These are phyloP conservation scores for Eleutherodactylus coqui DNA, from an alignment of 2,797 vertebrate species.

Conservation along the genomic window DNA sequence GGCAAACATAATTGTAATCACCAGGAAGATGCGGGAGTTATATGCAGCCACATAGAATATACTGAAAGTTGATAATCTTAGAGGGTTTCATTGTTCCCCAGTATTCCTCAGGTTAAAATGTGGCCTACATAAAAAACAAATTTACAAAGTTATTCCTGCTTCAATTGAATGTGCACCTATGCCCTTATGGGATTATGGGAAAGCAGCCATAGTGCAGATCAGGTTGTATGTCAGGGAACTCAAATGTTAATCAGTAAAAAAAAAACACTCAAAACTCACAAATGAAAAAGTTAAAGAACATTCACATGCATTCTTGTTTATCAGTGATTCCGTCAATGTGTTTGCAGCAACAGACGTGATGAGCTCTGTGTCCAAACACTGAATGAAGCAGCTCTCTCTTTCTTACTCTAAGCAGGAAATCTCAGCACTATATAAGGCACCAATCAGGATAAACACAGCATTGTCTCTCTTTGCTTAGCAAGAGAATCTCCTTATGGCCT, in stretches of 20 bases:
- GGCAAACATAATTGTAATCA: conserved; percentile 88
- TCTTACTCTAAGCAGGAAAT: not conserved
- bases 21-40: conserved; percentile 88
- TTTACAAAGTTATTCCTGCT: not conserved
- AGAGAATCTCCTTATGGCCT: too few species aligned
- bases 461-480: too few species aligned
- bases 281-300: not conserved
- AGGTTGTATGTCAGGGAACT: too few species aligned
- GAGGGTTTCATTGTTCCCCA: not conserved
- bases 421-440: not conserved
- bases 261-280: too few species aligned
- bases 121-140: conserved; percentile 5
- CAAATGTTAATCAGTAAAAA: too few species aligned
- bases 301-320: not conserved
- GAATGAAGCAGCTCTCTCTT: not conserved
- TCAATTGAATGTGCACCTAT: not conserved
- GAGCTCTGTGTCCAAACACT: not conserved
- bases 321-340: not conserved
- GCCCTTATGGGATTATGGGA: not conserved
- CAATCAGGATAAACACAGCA: not conserved
- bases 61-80: conserved; percentile 1
- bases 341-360: not conserved
- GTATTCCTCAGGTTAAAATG: not conserved
- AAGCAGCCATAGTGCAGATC: too few species aligned
- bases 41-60: conserved; percentile 78